Evolutionary conservation across 2,113 vertebrate species (phyloP).

Genomic region (Phaethornis superciliosus): DNA sequence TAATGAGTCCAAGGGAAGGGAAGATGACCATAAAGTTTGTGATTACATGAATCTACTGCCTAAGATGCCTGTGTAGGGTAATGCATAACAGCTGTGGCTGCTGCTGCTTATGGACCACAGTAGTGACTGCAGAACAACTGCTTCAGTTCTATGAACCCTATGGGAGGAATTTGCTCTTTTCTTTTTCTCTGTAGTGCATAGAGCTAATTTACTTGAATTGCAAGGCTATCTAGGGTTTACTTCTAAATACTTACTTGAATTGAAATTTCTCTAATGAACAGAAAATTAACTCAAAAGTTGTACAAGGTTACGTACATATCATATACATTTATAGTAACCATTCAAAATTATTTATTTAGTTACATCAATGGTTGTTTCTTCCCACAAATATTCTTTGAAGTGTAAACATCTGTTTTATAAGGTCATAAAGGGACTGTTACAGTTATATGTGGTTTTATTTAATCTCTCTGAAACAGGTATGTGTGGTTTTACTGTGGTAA

Average conservation of each 20-base stretch:
- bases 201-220: conserved; percentile 18
- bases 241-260: neutral
- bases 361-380: neutral
- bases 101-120: neutral
- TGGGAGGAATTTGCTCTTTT: neutral
- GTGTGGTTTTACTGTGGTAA: neutral
- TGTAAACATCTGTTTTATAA: conserved; percentile 21
- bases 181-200: neutral
- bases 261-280: neutral
- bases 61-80: neutral
- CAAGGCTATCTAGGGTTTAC: neutral
- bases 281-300: neutral
- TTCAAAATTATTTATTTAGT: neutral
- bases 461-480: neutral
- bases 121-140: neutral
- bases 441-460: conserved; percentile 24
- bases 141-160: neutral
- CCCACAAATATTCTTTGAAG: neutral
- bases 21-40: neutral
- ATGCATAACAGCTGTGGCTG: neutral
- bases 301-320: neutral
- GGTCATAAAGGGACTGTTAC: neutral
- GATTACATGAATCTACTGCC: neutral
- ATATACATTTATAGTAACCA: neutral
- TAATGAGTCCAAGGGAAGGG: neutral